Evolutionary conservation across 2,113 vertebrate species (phyloP), one percentile per base, ranked within the genome.

Genomic region (Brachirus orientalis): DNA sequence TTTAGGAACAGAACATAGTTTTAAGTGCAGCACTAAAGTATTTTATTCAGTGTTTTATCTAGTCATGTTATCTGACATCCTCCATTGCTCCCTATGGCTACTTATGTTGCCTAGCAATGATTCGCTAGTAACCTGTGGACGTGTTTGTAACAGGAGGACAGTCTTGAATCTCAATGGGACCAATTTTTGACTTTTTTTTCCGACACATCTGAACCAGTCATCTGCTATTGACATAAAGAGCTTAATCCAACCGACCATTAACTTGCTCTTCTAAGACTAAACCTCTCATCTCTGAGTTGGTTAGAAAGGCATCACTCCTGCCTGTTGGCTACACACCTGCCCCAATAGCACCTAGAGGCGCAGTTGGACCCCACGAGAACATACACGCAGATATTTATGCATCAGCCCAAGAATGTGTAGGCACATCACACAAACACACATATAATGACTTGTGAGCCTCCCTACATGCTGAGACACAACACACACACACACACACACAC

Each of bases 261-360:
- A 86, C 89, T 82, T 84, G 75, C 81, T 85, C 77, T 82, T 85
- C 82, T 80, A 80, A 85, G 72, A 82, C 75, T 76, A 59, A 72
- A 85, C 73, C 80, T 69, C 77, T 90, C 86, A 89, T 77, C 82
- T 89, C 81, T 37, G 70, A 77, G 81, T 78, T 83, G 83, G 84
- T 74, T 90, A 90, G 90, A 86, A 88, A 90, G 89, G 85, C 86
- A 84, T 77, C 84, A 55, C 72, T 75, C 48, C 69, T 86, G 88
- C 89, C 88, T 89, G 82, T 88, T 86, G 89, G 91, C 90, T 80
- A 86, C 87, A 86, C 91, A 93, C 91, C 91, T 94, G 93, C 90
- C 89, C 89, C 86, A 82, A 36, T 12, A 88, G 69, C 77, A 88
- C 86, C 88, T 79, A 66, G 77, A 89, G 88, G 91, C 87, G 82